Base-by-base conservation (phyloP, 2,113 vertebrate species). In the Hiodon tergisus region DNA sequence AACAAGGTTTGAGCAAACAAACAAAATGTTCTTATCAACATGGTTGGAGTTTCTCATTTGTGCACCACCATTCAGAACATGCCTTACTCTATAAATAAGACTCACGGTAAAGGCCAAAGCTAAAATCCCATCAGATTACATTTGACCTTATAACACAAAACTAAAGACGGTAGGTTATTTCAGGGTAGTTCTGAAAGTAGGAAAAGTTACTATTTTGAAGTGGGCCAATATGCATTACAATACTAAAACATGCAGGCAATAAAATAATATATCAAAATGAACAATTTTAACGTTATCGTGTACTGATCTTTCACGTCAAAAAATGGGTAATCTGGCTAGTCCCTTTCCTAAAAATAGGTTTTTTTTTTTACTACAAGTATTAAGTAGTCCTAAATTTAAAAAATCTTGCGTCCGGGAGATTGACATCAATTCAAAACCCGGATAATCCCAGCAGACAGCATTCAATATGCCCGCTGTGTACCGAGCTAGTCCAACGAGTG, bases 41-140 rank as follows among this genome's bases (percentile, higher is more conserved):
- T 7, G 6, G 54, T 10, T 10, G 46, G 31, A 31, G 31, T 66
- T 17, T 66, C 63, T 66, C 31, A 66, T 48, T 66, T 66, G 63
- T 8, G 48, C 31, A 47, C 48, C 63, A 66, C 46, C 63, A 8
- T 47, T 4, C 11, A 48, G 9, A 66, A 66, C 46, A 47, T 66
- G 63, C 31, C 31, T 66, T 66, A 66, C 63, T 66, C 63, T 48
- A 66, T 17, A 66, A 66, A 66, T 66, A 66, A 48, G 17, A 17
- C 63, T 66, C 63, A 66, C 46, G 63, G 46, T 3, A 48, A 8
- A 11, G 11, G 13, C 31, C 63, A 66, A 66, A 48, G 48, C 1
- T 31, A 66, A 11, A 9, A 66, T 66, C 46, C 48, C 63, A 66
- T 6, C 6, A 16, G 46, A 66, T 66, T 63, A 63, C 17, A 6